These are phyloP conservation scores for Onchidella celtica DNA, from an alignment of 2,888 invertebrate genomes.

Conservation along the genomic window DNA sequence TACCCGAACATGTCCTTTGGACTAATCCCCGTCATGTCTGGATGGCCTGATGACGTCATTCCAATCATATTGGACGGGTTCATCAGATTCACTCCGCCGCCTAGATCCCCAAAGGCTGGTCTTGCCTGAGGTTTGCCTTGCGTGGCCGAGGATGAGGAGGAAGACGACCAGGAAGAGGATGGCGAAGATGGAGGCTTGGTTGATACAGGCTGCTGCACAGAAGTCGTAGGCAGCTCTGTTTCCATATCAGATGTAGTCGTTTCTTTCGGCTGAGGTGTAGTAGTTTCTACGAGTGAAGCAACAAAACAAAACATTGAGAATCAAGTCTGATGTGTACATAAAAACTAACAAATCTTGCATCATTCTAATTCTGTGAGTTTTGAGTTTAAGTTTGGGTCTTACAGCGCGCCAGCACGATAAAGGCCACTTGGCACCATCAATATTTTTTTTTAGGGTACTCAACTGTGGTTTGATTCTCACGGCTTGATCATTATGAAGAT, in stretches of 20 bases:
- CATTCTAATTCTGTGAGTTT: too few relatives aligned
- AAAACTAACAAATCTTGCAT: not conserved
- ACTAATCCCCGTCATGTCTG: not conserved
- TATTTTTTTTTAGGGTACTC: too few relatives aligned
- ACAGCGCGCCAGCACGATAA: too few relatives aligned
- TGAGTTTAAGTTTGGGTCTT: too few relatives aligned
- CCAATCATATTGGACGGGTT: slow-evolving; percentile 7
- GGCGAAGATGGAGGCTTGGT: not conserved
- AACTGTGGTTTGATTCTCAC: too few relatives aligned
- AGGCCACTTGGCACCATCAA: too few relatives aligned
- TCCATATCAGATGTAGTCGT: too few relatives aligned
- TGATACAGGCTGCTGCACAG: not conserved
- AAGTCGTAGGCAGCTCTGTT: too few relatives aligned
- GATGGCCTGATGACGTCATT: not conserved
- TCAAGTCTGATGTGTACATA: not conserved
- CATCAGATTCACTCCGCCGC: slow-evolving; percentile 7
- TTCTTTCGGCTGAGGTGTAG: not conserved
- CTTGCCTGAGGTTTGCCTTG: not conserved
- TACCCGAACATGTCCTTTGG: slow-evolving; percentile 1
- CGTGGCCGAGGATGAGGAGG: not conserved
- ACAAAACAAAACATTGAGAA: not conserved
- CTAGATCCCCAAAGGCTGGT: not conserved
- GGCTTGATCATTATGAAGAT: too few relatives aligned
- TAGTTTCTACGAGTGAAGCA: too few relatives aligned
- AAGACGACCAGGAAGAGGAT: not conserved